Base-by-base conservation (phyloP, 2,113 vertebrate genomes). In the Ageneiosus marmoratus region DNA sequence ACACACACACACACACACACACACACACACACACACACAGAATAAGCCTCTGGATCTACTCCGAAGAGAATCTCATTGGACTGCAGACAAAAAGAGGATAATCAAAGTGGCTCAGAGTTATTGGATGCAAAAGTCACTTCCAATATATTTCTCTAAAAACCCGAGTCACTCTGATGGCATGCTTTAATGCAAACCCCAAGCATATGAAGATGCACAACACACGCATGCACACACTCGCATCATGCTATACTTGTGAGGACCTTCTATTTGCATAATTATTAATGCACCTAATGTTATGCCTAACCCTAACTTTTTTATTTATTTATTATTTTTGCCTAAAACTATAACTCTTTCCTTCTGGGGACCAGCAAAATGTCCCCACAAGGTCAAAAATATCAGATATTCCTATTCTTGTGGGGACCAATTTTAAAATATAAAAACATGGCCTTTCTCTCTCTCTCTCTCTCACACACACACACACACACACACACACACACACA, bases 381-480 rank as follows among this genome's bases (percentile, higher is more conserved):
- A n/a, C n/a, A n/a, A n/a, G n/a, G n/a, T n/a, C 37, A 41, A 41
- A 41, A 41, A 41, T 3, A 41, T 5, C 37, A n/a, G n/a, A n/a
- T n/a, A n/a, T n/a, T n/a, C n/a, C n/a, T n/a, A n/a, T 41, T 5
- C 37, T 3, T 41, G 5, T 41, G 37, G 37, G 37, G 37, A 41
- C 37, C 37, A 41, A n/a, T n/a, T n/a, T 41, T 5, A 41, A 41
- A 41, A 41, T 41, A 5, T n/a, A n/a, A n/a, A n/a, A n/a, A n/a
- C n/a, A n/a, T n/a, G n/a, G n/a, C n/a, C n/a, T n/a, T n/a, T n/a
- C n/a, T n/a, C n/a, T n/a, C n/a, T n/a, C n/a, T n/a, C n/a, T n/a
- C n/a, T n/a, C n/a, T n/a, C n/a, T 41, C 62, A 83, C 74, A 83
- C 74, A 83, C 75, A 79, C 27, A 60, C 62, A 29, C 29, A 16